Evolutionary conservation across 1,140 invertebrate genomes (phyloP), one percentile per base, ranked within the genome.

Genomic region (Orchestia grillus): DNA sequence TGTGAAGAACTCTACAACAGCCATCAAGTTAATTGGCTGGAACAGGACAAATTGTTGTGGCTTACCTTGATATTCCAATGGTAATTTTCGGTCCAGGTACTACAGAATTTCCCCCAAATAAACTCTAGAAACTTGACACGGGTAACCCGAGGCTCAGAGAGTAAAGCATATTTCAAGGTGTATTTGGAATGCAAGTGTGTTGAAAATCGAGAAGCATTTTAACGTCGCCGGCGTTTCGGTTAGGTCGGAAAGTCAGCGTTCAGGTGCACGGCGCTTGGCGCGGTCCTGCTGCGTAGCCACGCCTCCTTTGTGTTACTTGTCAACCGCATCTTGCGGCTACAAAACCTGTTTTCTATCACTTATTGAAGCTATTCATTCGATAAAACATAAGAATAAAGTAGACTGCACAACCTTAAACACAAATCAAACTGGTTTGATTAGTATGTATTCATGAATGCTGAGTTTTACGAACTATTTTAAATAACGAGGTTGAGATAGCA

Each of bases 301-400:
- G 92, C 92, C 92, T 45, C 92, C 92, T 94, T 94, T 94, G 92
- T 94, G 92, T 94, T 6, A 45, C 44, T 44, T 94, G 92, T 94
- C 44, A 94, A 94, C 92, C 92, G 47, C 44, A 44, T 94, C 44
- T 45, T 11, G 11, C 44, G 0, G 36, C 44, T 94, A 94, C 6
- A 94, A 94, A 94, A 94, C 92, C 44, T 47, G 92, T n/a, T 94
- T 40, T 77, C 28, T 28, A 36, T 23, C 62, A 77, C 1, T 23
- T 36, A 3, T 3, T 77, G 15, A 77, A 8, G 28, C 62, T 77
- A 77, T 19, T 77, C 36, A 36, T 36, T 77, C 62, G 3, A 77
- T 23, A 28, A 77, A 77, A 23, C 36, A 77, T 28, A 77, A 23
- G 62, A 15, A 77, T 19, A 23, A 77, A 77, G 36, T 15, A 77